Percentiles rank a stretch among this genome's conserved stretches.
Evolutionary conservation across 2,113 vertebrate species (phyloP).

Genomic region (Sphyrna mokarran): DNA sequence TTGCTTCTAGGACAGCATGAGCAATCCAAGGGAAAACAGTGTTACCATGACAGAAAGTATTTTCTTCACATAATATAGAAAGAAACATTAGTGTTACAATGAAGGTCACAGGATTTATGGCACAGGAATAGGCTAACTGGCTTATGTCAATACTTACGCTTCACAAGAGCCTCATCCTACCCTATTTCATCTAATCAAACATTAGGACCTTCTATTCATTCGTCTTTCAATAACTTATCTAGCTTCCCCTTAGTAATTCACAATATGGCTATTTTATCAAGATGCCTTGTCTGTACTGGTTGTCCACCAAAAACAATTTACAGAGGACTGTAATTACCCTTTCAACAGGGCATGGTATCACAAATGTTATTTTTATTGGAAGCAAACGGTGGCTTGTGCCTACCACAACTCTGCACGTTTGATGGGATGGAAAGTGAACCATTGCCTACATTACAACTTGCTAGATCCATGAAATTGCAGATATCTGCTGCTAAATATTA

Average conservation of each 20-base stretch:
- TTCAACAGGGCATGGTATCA: not conserved
- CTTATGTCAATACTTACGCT: not conserved
- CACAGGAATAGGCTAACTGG: not conserved
- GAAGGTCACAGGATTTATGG: not conserved
- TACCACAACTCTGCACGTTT: not conserved
- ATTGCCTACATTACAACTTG: not conserved
- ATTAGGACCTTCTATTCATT: not conserved
- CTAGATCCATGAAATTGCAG: not conserved
- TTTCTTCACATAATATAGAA: not conserved
- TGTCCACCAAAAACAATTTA: not conserved
- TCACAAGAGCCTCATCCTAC: not conserved
- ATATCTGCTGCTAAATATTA: not conserved
- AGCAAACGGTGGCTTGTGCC: not conserved
- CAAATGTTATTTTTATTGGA: constrained; percentile 7
- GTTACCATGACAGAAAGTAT: not conserved
- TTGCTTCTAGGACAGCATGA: not conserved
- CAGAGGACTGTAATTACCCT: not conserved
- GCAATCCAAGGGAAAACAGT: not conserved
- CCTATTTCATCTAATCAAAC: not conserved
- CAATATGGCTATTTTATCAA: not conserved
- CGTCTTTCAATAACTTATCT: not conserved
- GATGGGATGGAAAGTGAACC: not conserved
- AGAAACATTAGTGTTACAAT: not conserved
- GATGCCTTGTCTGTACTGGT: not conserved
- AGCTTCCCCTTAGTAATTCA: not conserved